phyloP scores from a whole-genome alignment of 2,113 vertebrate genomes.

The Willisornis vidua region DNA sequence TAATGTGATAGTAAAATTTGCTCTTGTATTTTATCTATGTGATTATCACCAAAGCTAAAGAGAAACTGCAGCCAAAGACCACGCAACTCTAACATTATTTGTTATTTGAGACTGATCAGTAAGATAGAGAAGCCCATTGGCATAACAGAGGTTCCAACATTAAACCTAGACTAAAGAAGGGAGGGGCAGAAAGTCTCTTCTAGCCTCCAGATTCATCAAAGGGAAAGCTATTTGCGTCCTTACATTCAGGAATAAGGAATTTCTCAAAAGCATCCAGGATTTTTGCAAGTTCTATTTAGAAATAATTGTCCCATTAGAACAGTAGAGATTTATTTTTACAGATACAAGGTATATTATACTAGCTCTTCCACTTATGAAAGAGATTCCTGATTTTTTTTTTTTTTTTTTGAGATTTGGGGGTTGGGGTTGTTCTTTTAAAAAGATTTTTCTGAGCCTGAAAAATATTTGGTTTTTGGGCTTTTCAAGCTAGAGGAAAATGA shows the following conservation, averaged over 20 bases:
- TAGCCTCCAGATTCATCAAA: not conserved
- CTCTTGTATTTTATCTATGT: not conserved
- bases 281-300: not conserved
- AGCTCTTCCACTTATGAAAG: not conserved
- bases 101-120: not conserved
- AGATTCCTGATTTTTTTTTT: not conserved
- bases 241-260: not conserved
- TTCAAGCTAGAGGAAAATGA: not conserved
- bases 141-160: not conserved
- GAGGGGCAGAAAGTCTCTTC: not conserved
- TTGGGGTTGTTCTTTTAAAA: accelerated
- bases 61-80: not conserved
- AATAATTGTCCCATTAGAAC: not conserved
- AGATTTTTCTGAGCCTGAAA: not conserved
- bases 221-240: not conserved
- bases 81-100: not conserved
- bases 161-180: not conserved
- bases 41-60: not conserved
- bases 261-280: not conserved
- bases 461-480: not conserved
- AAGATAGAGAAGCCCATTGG: accelerated
- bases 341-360: not conserved
- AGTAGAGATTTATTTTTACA: not conserved
- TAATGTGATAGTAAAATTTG: not conserved
- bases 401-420: not conserved